A percentile compares a stretch with the other conserved stretches of the same genome.
Conservation (phyloP, 2,797 vertebrate species). For the Ara ararauna region DNA sequence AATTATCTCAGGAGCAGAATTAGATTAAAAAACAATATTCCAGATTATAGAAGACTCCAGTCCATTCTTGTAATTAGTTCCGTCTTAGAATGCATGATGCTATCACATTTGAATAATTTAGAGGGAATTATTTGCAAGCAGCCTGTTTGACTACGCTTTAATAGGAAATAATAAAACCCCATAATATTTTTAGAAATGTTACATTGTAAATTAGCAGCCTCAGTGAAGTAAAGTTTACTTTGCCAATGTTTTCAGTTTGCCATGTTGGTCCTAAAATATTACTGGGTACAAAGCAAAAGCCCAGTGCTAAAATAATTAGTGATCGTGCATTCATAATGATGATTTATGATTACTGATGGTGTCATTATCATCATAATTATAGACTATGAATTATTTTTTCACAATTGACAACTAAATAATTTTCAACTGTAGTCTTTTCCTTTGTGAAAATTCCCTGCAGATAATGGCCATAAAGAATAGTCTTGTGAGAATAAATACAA, state of each 20-base stretch:
- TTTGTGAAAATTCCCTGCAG: background rate
- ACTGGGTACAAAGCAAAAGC: background rate
- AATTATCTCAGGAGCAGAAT: constrained; percentile 80
- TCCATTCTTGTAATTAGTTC: constrained; percentile 72
- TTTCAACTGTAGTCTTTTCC: background rate
- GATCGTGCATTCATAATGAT: constrained; percentile 12
- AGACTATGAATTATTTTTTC: constrained; percentile 50
- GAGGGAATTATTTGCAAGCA: constrained; percentile 56
- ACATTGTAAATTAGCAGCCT: background rate
- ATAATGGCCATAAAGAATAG: background rate
- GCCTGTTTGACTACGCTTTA: constrained; percentile 21
- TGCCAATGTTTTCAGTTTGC: background rate
- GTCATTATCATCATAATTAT: constrained; percentile 39
- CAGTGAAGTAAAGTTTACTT: constrained; percentile 8
- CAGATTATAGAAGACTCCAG: constrained; percentile 71
- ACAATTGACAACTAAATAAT: constrained; percentile 11
- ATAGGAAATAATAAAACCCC: constrained; percentile 34
- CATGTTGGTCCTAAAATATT: background rate
- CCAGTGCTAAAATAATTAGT: background rate
- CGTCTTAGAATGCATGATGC: constrained; percentile 63
- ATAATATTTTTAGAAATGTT: constrained; percentile 42
- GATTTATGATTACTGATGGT: constrained; percentile 33
- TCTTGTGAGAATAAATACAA: background rate
- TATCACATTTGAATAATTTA: constrained; percentile 73
- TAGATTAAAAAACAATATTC: constrained; percentile 83